phyloP scores from a whole-genome alignment of 2,888 invertebrate genomes.

The Scaptomyza polygonia region DNA sequence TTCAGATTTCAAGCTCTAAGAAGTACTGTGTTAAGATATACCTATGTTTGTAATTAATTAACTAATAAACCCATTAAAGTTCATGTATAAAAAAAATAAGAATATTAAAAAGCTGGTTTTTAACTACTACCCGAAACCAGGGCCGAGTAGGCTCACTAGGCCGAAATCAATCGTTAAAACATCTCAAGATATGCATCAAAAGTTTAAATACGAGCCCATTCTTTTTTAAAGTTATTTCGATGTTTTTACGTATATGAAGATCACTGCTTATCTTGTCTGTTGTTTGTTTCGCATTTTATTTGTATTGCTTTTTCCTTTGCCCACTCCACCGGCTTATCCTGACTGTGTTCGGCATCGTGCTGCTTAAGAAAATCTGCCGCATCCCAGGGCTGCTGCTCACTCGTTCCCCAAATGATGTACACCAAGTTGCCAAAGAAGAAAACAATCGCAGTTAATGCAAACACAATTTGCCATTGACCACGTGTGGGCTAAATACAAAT shows the following conservation, averaged over 20 bases:
- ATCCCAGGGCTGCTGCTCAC: constrained; percentile 89
- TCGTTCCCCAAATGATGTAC: constrained; percentile 88
- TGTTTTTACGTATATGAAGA: constrained; percentile 26
- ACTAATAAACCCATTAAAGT: no score
- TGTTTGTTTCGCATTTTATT: constrained; percentile 5
- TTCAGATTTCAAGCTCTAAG: no score
- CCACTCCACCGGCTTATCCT: background rate
- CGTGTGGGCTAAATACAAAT: constrained; percentile 82
- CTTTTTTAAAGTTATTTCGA: no score
- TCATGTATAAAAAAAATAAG: no score
- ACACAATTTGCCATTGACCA: constrained; percentile 89
- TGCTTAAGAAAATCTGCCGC: constrained; percentile 63
- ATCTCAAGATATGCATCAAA: no score
- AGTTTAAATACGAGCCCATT: no score
- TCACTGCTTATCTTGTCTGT: constrained; percentile 14
- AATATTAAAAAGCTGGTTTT: no score
- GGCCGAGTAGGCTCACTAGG: no score
- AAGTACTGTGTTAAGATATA: no score
- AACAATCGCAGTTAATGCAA: constrained; percentile 87
- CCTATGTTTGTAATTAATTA: no score
- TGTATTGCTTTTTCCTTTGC: background rate
- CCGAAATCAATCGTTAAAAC: no score
- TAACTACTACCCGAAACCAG: no score
- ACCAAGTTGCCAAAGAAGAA: constrained; percentile 89
- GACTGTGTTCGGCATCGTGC: constrained; percentile 39